These are phyloP conservation scores for Zeuzera pyrina DNA, from an alignment of 2,888 invertebrate species.

Conservation along the genomic window DNA sequence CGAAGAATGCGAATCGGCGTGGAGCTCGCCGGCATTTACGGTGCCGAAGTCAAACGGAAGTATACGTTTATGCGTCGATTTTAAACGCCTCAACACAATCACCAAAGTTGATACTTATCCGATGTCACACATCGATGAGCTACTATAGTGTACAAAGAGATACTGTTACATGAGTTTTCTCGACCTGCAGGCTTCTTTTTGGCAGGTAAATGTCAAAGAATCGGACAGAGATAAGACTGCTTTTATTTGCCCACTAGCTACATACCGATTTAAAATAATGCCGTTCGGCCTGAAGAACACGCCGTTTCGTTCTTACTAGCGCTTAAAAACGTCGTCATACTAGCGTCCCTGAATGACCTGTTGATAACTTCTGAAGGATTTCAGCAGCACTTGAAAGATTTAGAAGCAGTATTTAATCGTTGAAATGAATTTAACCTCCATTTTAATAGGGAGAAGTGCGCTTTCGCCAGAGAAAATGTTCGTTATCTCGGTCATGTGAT, in stretches of 20 bases:
- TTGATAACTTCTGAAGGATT: constrained; percentile 20
- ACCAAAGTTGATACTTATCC: constrained; percentile 23
- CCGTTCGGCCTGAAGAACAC: constrained; percentile 18
- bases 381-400: constrained; percentile 21
- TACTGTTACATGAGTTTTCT: constrained; percentile 16
- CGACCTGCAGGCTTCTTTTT: constrained; percentile 19
- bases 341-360: constrained; percentile 26
- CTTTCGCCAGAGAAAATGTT: constrained; percentile 17
- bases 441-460: constrained; percentile 22
- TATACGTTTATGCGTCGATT: constrained; percentile 22
- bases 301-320: constrained; percentile 17
- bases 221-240: constrained; percentile 16
- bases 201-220: constrained; percentile 14
- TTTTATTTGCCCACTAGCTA: constrained; percentile 14
- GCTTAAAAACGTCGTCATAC: constrained; percentile 10
- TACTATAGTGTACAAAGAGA: constrained; percentile 18
- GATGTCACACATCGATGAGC: constrained; percentile 20
- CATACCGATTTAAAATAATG: constrained; percentile 19
- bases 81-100: constrained; percentile 22
- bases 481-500: constrained; percentile 27
- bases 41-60: constrained; percentile 21
- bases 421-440: constrained; percentile 17
- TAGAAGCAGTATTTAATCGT: constrained; percentile 19
- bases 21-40: constrained; percentile 22
- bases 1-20: constrained; percentile 22